Evolutionary conservation across 2,797 vertebrate genomes (phyloP), one percentile per base, ranked within the genome.

Genomic region (Neosalanx taihuensis): DNA sequence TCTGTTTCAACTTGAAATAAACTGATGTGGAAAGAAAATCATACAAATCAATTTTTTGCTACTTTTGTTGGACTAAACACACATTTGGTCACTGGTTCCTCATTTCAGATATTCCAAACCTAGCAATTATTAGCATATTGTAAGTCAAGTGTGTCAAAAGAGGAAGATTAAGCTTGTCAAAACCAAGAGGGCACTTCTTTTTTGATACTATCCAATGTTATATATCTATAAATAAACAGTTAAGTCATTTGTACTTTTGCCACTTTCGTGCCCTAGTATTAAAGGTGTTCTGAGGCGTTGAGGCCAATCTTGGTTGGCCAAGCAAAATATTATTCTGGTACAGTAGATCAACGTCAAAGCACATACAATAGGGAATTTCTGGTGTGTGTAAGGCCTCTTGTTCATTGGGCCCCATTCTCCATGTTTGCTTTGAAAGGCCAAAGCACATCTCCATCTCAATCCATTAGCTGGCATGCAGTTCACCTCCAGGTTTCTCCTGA

Each of bases 381-480:
- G 76, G 69, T 71, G 23, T 63, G 68, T 70, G 73, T 37, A 49
- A 23, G 72, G 73, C 73, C 80, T 75, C 80, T 83, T 81, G 75
- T 86, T 85, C 75, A 46, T 70, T 6, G 65, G 78, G 73, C 74
- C 72, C 79, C 79, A 72, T 90, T 88, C 84, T 87, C 85, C 72
- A 62, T 94, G 94, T 95, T 95, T 95, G 94, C 96, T 97, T 96
- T 94, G 94, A 95, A 96, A 94, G 94, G 95, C 94, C 90, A 93
- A 95, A 93, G 94, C 94, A 94, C 93, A 82, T 90, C 88, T 92
- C 94, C 94, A 94, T 96, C 95, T 95, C 92, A 90, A 93, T 96
- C 96, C 96, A 98, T 98, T 98, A 97, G 94, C 93, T 93, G 93
- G 92, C 94, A 93, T 84, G 94, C 92, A 93, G 92, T 94, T 95